Conservation (phyloP, 1,140 invertebrate genomes). For the Heterodera schachtii region DNA sequence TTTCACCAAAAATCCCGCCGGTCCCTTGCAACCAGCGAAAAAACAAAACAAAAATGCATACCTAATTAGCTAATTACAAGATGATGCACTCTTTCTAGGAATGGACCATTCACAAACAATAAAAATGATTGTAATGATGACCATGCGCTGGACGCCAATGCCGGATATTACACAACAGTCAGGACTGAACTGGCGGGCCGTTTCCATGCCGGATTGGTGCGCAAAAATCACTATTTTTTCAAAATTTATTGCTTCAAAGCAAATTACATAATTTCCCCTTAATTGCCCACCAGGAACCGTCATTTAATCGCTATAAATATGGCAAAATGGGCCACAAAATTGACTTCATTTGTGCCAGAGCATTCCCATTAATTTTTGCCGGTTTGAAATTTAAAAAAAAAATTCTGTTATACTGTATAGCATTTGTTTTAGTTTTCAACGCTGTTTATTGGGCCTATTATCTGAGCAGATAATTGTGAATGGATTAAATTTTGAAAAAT, state of each 20-base stretch:
- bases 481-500: too few relatives aligned
- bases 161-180: constrained; percentile 24
- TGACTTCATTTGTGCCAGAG: constrained; percentile 47
- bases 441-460: constrained; percentile 51
- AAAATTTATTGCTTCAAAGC: too few relatives aligned
- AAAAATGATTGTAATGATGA: background rate
- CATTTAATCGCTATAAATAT: constrained; percentile 34
- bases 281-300: background rate
- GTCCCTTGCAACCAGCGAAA: too few relatives aligned
- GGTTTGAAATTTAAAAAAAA: constrained; percentile 40
- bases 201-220: constrained; percentile 16
- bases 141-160: background rate
- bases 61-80: background rate
- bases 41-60: background rate
- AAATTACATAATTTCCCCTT: too few relatives aligned
- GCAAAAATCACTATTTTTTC: background rate
- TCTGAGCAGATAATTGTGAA: constrained; percentile 40
- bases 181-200: constrained; percentile 15
- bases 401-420: too few relatives aligned
- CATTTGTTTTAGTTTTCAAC: constrained; percentile 43
- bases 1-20: too few relatives aligned
- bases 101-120: background rate
- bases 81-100: background rate
- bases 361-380: constrained; percentile 51
- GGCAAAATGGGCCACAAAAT: constrained; percentile 53